Evolutionary conservation across 1,140 invertebrate species (phyloP), one percentile per base, ranked within the genome.

Genomic region (Centruroides vittatus): DNA sequence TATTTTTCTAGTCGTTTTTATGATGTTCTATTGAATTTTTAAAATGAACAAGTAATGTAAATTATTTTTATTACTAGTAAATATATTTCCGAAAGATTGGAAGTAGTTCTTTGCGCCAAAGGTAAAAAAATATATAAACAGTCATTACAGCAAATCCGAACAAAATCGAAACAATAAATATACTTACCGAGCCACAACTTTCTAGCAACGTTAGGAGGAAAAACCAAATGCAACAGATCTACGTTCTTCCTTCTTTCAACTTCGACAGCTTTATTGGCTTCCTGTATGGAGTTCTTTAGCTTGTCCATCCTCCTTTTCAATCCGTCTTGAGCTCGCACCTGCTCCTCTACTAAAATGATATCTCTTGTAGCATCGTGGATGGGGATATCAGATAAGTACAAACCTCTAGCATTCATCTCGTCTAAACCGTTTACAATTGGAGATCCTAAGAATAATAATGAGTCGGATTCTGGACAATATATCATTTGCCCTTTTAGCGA

Each of bases 401-500:
- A 84, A 9, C 91, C 91, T 67, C 88, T 82, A 47, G 88, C 85
- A 50, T 90, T 95, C 13, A 97, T 77, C 12, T 89, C 89, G 68
- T 95, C 90, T 41, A 96, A 75, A 5, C 90, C 91, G 70, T 94
- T 90, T 47, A 95, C 78, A 71, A 93, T 87, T 0, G 93, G 93
- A 0, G 92, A 94, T 1, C 90, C 90, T 4, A 96, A 84, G 74
- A 93, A 95, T 4, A 96, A 79, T 35, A 96, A 78, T 1, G 86
- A 88, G 70, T 93, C 86, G 0, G 88, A 89, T 75, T 94, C 92
- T 1, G 84, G 81, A 68, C 92, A 91, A 71, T 87, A 84, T 13
- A 95, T 86, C 89, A 96, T 94, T 75, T 95, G 91, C 3, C 92
- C 93, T 76, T 96, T 95, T 64, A 96, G 81, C 71, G 93, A 87